Conservation (phyloP, 2,888 invertebrate genomes). For the Portevinia maculata region DNA sequence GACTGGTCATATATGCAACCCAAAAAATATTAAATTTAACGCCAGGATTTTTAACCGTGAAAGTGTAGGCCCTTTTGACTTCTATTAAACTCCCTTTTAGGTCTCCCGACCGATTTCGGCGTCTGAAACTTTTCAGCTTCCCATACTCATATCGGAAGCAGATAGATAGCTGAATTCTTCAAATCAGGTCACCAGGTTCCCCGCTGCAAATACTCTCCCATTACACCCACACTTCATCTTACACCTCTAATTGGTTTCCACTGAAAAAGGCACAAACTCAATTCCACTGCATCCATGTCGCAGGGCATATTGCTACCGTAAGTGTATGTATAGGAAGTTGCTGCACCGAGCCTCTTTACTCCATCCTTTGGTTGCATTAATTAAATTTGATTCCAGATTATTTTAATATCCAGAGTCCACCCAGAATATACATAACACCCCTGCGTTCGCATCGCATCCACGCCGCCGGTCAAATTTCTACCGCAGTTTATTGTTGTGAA, state of each 20-base stretch:
- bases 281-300: constrained; percentile 31
- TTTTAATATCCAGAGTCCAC: neutral
- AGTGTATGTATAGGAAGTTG: constrained; percentile 12
- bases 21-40: too few relatives aligned
- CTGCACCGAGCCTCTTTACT: constrained; percentile 64
- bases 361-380: constrained; percentile 57
- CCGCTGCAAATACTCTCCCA: too few relatives aligned
- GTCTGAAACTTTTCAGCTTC: too few relatives aligned
- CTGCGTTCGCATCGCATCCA: neutral
- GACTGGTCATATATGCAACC: too few relatives aligned
- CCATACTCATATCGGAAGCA: too few relatives aligned
- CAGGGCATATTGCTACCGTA: constrained; percentile 9
- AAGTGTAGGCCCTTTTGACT: too few relatives aligned
- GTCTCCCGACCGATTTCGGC: too few relatives aligned
- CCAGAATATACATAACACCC: constrained; percentile 4
- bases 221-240: constrained; percentile 30
- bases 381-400: constrained; percentile 57
- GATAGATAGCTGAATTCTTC: too few relatives aligned
- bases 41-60: too few relatives aligned
- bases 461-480: neutral
- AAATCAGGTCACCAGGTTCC: too few relatives aligned
- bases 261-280: neutral
- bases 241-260: neutral
- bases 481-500: constrained; percentile 13
- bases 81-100: too few relatives aligned